These are phyloP conservation scores for Morone saxatilis DNA, from an alignment of 2,113 vertebrate genomes.

Conservation along the genomic window DNA sequence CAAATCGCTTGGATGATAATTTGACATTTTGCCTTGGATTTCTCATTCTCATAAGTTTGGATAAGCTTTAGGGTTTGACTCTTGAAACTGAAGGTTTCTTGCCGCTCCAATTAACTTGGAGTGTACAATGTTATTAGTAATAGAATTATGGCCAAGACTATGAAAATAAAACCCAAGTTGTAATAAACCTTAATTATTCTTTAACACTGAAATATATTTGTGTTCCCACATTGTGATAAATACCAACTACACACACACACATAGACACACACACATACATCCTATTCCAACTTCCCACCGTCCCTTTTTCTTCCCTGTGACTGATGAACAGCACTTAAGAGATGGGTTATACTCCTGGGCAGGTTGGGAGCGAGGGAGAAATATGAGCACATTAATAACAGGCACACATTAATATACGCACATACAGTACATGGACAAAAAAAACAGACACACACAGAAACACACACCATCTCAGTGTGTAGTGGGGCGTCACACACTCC, in stretches of 20 bases:
- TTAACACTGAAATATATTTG: background rate
- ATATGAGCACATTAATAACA: constrained; percentile 60
- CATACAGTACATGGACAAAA: constrained; percentile 8
- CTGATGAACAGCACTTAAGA: constrained; percentile 51
- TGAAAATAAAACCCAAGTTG: background rate
- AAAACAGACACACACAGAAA: background rate
- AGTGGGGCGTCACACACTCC: constrained; percentile 18
- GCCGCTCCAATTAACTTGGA: background rate
- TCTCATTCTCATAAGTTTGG: background rate
- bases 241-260: background rate
- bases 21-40: background rate
- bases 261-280: background rate
- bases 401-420: constrained; percentile 1
- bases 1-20: background rate
- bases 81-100: background rate
- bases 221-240: background rate
- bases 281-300: background rate
- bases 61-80: background rate
- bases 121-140: background rate
- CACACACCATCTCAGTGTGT: constrained; percentile 20
- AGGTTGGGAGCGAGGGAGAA: constrained; percentile 44
- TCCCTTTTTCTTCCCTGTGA: constrained; percentile 9
- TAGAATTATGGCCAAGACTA: background rate
- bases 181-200: background rate
- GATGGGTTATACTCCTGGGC: constrained; percentile 21